phyloP scores from a whole-genome alignment of 2,888 invertebrate species.

The Lycaena phlaeas region DNA sequence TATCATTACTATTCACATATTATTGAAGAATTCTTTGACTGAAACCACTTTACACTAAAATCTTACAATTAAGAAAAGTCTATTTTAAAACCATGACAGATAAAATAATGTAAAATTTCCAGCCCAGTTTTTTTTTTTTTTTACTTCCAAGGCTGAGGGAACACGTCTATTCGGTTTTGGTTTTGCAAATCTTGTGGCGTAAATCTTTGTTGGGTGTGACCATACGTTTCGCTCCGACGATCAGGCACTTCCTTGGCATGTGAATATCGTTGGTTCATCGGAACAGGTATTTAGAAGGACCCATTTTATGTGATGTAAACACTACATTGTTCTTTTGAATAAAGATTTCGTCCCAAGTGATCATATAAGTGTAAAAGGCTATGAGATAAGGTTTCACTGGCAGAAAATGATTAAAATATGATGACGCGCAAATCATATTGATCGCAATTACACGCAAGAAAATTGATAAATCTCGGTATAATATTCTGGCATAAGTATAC shows the following conservation, averaged over 20 bases:
- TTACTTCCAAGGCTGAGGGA: slow-evolving; percentile 27
- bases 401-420: too few relatives aligned
- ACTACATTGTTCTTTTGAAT: too few relatives aligned
- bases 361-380: too few relatives aligned
- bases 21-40: slow-evolving; percentile 11
- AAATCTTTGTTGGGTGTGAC: slow-evolving; percentile 54
- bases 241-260: slow-evolving; percentile 48
- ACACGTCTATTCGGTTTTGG: slow-evolving; percentile 48
- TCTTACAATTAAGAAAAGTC: slow-evolving; percentile 7
- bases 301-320: slow-evolving; percentile 1
- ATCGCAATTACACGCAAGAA: too few relatives aligned
- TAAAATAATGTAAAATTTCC: slow-evolving; percentile 23
- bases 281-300: slow-evolving; percentile 16
- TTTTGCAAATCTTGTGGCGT: slow-evolving; percentile 59
- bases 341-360: too few relatives aligned
- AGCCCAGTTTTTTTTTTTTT: slow-evolving; percentile 24
- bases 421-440: too few relatives aligned
- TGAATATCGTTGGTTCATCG: slow-evolving; percentile 52
- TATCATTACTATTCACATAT: slow-evolving; percentile 11
- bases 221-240: slow-evolving; percentile 38
- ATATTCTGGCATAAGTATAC: too few relatives aligned
- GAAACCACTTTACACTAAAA: neutral
- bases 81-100: slow-evolving; percentile 14
- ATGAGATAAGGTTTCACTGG: too few relatives aligned
- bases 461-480: too few relatives aligned